phyloP scores from a whole-genome alignment of 1,140 invertebrate species.

The Caenorhabditis remanei region DNA sequence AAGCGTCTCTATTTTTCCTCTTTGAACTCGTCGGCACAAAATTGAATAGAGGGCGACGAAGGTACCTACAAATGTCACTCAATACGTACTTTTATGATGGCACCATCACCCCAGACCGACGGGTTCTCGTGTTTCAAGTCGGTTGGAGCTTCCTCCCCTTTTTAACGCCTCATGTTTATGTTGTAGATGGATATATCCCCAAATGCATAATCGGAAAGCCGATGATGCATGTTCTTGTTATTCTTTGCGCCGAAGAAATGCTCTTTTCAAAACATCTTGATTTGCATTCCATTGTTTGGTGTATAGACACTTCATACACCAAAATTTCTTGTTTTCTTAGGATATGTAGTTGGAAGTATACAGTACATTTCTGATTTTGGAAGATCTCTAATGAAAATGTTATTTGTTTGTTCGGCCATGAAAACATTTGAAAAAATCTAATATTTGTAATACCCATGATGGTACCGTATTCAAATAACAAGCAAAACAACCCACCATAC shows the following conservation, averaged over 20 bases:
- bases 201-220: slow-evolving; percentile 27
- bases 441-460: too few relatives aligned
- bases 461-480: too few relatives aligned
- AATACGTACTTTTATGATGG: slow-evolving; percentile 56
- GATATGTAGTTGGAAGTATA: too few relatives aligned
- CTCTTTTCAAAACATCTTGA: slow-evolving; percentile 20
- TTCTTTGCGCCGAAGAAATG: neutral
- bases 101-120: slow-evolving; percentile 21
- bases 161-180: slow-evolving; percentile 21
- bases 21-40: slow-evolving; percentile 39
- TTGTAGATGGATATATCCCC: slow-evolving; percentile 33
- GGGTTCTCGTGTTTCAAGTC: slow-evolving; percentile 36
- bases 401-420: too few relatives aligned
- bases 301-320: too few relatives aligned
- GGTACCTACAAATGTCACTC: slow-evolving; percentile 38
- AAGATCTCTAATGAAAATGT: too few relatives aligned
- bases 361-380: too few relatives aligned
- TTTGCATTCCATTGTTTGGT: too few relatives aligned
- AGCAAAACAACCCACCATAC: too few relatives aligned
- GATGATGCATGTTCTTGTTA: slow-evolving; percentile 40
- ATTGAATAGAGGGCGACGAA: neutral
- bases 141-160: neutral
- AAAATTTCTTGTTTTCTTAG: neutral
- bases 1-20: slow-evolving; percentile 8
- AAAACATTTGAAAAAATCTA: too few relatives aligned